A percentile compares a stretch with the other conserved stretches of the same genome.
phyloP scores from a whole-genome alignment of 1,140 invertebrate genomes.

The Mamestra configurata region DNA sequence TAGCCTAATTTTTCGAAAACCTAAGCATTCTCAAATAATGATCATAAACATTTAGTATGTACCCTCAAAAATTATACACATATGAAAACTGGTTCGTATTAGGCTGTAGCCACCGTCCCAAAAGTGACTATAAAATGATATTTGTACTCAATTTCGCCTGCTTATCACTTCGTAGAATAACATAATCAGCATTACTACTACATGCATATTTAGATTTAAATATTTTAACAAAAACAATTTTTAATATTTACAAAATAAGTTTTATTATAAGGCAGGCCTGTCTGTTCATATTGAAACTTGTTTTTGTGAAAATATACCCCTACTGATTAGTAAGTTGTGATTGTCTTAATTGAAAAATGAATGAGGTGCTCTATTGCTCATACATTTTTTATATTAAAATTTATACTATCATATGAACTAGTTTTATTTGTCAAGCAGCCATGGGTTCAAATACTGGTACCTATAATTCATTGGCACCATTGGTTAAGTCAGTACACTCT shows the following conservation, averaged over 20 bases:
- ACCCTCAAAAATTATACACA: slow-evolving; percentile 5
- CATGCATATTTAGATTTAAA: slow-evolving; percentile 38
- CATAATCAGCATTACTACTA: slow-evolving; percentile 38
- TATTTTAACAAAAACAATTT: slow-evolving; percentile 44
- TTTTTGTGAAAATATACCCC: slow-evolving; percentile 46
- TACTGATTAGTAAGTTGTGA: slow-evolving; percentile 49
- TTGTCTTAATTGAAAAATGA: slow-evolving; percentile 66
- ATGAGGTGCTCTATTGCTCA: slow-evolving; percentile 82
- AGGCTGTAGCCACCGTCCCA: slow-evolving; percentile 42
- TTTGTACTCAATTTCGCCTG: slow-evolving; percentile 31
- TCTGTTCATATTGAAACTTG: slow-evolving; percentile 33
- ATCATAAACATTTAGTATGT: slow-evolving; percentile 30
- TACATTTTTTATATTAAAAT: slow-evolving; percentile 80
- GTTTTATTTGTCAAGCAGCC: slow-evolving; percentile 14
- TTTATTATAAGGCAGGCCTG: slow-evolving; percentile 11
- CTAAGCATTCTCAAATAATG: slow-evolving; percentile 47
- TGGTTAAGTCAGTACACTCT: no score
- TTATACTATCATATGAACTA: slow-evolving; percentile 58
- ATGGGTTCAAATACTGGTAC: no score
- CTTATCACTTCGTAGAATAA: slow-evolving; percentile 32
- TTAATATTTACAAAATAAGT: slow-evolving; percentile 9
- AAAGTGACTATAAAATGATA: slow-evolving; percentile 37
- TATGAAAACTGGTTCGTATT: slow-evolving; percentile 36
- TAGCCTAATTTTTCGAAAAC: slow-evolving; percentile 47
- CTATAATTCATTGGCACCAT: no score